Evolutionary conservation across 1,140 invertebrate genomes (phyloP).

Genomic region (Calephelis nemesis): DNA sequence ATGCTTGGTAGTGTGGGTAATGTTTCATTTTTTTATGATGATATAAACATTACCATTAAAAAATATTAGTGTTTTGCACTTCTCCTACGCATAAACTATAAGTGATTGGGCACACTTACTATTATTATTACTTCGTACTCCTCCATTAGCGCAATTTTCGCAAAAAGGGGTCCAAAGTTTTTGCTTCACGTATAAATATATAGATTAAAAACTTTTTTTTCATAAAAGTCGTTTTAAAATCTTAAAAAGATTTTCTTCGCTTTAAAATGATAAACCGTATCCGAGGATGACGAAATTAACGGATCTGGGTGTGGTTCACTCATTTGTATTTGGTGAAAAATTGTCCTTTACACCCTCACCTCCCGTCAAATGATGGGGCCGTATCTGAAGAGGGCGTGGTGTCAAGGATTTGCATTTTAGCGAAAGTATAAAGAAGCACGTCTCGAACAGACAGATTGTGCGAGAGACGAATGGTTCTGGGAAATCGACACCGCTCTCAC

Average conservation of each 20-base stretch:
- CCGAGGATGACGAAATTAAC: neutral
- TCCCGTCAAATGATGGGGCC: slow-evolving; percentile 44
- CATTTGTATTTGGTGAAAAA: slow-evolving; percentile 67
- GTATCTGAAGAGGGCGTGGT: slow-evolving; percentile 54
- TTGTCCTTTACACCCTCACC: slow-evolving; percentile 45
- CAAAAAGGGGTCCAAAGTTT: no score
- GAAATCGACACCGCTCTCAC: slow-evolving; percentile 28
- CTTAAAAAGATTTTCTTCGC: neutral
- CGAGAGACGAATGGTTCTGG: slow-evolving; percentile 61
- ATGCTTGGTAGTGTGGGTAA: no score
- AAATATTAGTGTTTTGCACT: no score
- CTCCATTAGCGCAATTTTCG: no score
- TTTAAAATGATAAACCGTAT: slow-evolving; percentile 10
- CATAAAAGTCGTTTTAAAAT: no score
- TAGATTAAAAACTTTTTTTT: neutral
- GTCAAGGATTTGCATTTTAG: slow-evolving; percentile 74
- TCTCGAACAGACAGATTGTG: slow-evolving; percentile 66
- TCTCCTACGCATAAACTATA: no score
- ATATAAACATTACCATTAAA: no score
- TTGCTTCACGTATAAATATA: no score
- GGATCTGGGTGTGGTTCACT: slow-evolving; percentile 51
- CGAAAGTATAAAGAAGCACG: slow-evolving; percentile 67
- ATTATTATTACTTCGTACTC: no score
- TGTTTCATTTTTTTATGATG: no score
- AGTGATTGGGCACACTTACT: no score